Conservation (phyloP, 2,797 vertebrate species). For the Huso huso region DNA sequence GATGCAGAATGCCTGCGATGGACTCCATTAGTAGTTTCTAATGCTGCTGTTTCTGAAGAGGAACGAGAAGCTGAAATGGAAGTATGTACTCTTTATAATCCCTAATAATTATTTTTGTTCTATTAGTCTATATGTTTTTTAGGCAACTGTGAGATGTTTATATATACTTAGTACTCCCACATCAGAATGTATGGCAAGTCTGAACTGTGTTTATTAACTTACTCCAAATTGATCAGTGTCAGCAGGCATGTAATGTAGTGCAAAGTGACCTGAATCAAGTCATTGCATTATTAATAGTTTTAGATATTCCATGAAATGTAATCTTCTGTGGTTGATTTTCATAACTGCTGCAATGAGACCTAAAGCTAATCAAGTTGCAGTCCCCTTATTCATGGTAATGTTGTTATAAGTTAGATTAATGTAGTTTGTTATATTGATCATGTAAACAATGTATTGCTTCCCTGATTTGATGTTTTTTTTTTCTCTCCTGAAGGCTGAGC, state of each 20-base stretch:
- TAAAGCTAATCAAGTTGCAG: constrained; percentile 43
- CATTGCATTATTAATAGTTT: constrained; percentile 72
- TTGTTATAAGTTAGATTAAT: not conserved
- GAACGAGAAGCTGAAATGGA: constrained; percentile 88
- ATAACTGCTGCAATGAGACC: constrained; percentile 54
- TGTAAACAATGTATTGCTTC: constrained; percentile 10
- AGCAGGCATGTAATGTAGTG: constrained; percentile 74
- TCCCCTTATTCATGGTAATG: constrained; percentile 23
- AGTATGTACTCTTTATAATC: constrained; percentile 46
- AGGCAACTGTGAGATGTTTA: constrained; percentile 23
- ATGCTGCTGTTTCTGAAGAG: constrained; percentile 81
- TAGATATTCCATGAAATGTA: constrained; percentile 84
- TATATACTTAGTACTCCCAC: constrained; percentile 35
- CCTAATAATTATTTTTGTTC: constrained; percentile 32
- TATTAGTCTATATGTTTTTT: constrained; percentile 5
- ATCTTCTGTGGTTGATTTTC: constrained; percentile 72
- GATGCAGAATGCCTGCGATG: constrained; percentile 82
- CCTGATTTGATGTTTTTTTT: constrained; percentile 37
- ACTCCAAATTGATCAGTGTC: constrained; percentile 61
- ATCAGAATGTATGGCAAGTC: constrained; percentile 24
- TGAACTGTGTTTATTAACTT: constrained; percentile 65
- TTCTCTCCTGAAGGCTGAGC: constrained; percentile 71
- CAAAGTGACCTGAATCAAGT: constrained; percentile 80
- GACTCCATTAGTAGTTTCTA: constrained; percentile 73
- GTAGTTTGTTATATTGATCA: not conserved